Evolutionary conservation across 2,797 vertebrate species (phyloP).

Genomic region (Rhynchonycteris naso): DNA sequence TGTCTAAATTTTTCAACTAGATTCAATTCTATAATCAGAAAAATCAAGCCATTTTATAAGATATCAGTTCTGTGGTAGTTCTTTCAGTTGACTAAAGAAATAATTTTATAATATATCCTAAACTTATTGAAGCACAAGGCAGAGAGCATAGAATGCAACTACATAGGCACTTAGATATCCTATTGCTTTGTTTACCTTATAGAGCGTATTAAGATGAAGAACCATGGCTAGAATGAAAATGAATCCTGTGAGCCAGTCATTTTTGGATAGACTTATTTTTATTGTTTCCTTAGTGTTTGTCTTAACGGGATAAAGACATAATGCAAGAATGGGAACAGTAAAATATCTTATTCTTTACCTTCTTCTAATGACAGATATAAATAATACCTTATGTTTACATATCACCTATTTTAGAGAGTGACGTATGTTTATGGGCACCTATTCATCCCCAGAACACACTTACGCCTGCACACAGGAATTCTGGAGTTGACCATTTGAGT

Average conservation of each 20-base stretch:
- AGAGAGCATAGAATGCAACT: constrained; percentile 54
- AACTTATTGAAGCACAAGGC: constrained; percentile 58
- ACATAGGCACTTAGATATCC: neutral
- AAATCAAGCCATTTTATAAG: constrained; percentile 40
- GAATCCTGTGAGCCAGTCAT: constrained; percentile 55
- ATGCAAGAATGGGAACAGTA: constrained; percentile 64
- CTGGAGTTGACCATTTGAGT: constrained; percentile 32
- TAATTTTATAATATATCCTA: constrained; percentile 43
- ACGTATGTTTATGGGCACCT: constrained; percentile 54
- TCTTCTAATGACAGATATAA: constrained; percentile 65
- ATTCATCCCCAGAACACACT: constrained; percentile 45
- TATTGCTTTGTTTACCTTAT: constrained; percentile 52
- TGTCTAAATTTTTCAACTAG: constrained; percentile 10
- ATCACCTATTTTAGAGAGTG: constrained; percentile 68
- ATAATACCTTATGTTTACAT: constrained; percentile 69
- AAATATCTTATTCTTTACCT: constrained; percentile 66
- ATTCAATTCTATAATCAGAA: constrained; percentile 21
- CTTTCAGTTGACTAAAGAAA: constrained; percentile 58
- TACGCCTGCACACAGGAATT: neutral
- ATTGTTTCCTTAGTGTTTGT: constrained; percentile 74
- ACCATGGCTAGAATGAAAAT: constrained; percentile 53
- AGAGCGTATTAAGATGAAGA: neutral
- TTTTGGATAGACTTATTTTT: constrained; percentile 78
- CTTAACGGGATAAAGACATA: constrained; percentile 70
- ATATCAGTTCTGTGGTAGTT: neutral